Conservation (phyloP, 1,140 invertebrate species). For the Pseudachorutes palmiensis region DNA sequence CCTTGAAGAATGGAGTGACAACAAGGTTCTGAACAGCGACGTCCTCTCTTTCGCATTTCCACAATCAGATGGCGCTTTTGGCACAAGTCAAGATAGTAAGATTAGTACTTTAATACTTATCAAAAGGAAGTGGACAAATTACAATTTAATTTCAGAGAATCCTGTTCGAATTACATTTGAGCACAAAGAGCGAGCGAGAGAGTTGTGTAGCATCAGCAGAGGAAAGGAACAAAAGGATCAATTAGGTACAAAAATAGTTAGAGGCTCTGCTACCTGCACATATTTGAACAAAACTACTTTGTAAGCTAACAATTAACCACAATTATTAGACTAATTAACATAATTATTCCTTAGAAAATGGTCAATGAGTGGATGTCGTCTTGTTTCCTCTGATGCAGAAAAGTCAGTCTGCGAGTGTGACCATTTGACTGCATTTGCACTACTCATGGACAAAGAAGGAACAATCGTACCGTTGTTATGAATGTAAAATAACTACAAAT, state of each 20-base stretch:
- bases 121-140: not conserved
- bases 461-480: not conserved
- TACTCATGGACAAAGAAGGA: not conserved
- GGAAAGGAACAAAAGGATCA: not conserved
- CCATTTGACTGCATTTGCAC: not conserved
- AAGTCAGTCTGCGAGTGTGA: not conserved
- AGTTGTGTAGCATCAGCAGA: not conserved
- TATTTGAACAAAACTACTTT: not conserved
- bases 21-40: not conserved
- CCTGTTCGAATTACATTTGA: not conserved
- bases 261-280: not conserved
- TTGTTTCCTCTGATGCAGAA: not conserved
- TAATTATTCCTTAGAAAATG: not conserved
- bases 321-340: not conserved
- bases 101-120: not conserved
- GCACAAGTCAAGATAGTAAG: not conserved
- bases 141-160: not conserved
- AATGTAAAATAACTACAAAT: not conserved
- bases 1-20: no score
- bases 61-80: no score
- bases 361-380: not conserved
- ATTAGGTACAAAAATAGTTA: not conserved
- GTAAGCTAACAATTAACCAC: not conserved
- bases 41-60: not conserved
- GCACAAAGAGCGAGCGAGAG: not conserved